Base-by-base conservation (phyloP, 2,113 vertebrate genomes). In the Condylura cristata region DNA sequence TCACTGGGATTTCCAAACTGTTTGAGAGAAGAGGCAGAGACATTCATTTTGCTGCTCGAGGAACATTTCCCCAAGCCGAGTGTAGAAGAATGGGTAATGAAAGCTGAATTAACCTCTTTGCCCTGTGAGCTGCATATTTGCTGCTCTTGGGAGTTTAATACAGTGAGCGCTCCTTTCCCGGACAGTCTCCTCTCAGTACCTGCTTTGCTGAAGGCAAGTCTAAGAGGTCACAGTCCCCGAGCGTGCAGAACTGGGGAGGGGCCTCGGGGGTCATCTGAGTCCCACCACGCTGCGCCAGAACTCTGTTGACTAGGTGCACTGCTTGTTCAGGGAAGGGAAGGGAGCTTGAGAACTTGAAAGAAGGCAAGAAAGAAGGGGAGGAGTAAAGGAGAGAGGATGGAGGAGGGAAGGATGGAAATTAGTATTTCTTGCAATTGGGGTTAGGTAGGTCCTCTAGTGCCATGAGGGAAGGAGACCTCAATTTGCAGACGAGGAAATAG, bases 1-100 rank as follows among this genome's bases (percentile, higher is more conserved):
- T 95, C 72, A 46, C 86, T 91, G 63, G 74, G 91, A 93, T 82
- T 93, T 90, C 90, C 72, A 88, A 83, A 63, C 79, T 74, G 32
- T 90, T 74, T 72, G 72, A 41, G 74, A 88, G 78, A 53, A 66
- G 82, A 93, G 63, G 90, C 86, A 70, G 46, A 95, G 87, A 68
- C 11, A 60, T 92, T 91, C 61, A 86, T 88, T 86, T 41, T 89
- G 89, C 41, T 89, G 93, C n/a, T 79, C 0, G 8, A 90, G 93
- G 80, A 93, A 68, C 44, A 44, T 70, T 75, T 79, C 74, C 70
- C 5, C 61, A 37, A 37, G 79, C 89, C 0, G 0, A 17, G 18
- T 8, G 28, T 6, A 34, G 84, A 61, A 71, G 90, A 75, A 41
- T 4, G 58, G 61, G 63, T 53, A 53, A 34, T n/a, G 89, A 89